A percentile compares a stretch with the other conserved stretches of the same genome.
Conservation (phyloP, 2,888 invertebrate species). For the Mycalesis mineus region DNA sequence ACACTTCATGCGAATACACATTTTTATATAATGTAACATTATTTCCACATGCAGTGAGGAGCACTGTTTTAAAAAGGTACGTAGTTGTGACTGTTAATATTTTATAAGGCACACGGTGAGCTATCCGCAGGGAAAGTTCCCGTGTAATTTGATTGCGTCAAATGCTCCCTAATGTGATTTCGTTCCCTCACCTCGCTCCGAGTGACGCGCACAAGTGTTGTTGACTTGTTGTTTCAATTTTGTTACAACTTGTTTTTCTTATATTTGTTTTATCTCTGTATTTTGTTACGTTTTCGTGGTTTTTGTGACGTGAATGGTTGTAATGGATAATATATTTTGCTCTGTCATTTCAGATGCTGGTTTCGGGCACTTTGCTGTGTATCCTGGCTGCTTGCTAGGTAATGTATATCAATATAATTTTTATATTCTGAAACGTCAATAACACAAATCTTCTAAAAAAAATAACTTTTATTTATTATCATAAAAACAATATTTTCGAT, state of each 20-base stretch:
- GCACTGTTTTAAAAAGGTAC: slow-evolving; percentile 41
- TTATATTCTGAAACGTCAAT: too few relatives aligned
- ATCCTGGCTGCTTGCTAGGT: slow-evolving; percentile 35
- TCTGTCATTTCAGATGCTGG: slow-evolving; percentile 47
- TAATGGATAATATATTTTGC: background rate
- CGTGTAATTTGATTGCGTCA: slow-evolving; percentile 59
- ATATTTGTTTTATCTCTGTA: slow-evolving; percentile 32
- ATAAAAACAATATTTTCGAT: too few relatives aligned
- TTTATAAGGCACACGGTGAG: slow-evolving; percentile 21
- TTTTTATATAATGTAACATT: slow-evolving; percentile 12
- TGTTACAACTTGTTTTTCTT: slow-evolving; percentile 54
- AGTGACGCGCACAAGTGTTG: slow-evolving; percentile 65
- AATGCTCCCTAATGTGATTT: slow-evolving; percentile 57
- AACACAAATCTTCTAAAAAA: too few relatives aligned
- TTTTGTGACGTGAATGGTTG: background rate
- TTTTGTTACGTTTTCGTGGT: background rate
- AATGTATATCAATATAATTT: slow-evolving; percentile 38
- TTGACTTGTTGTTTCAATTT: slow-evolving; percentile 68
- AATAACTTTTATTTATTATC: too few relatives aligned
- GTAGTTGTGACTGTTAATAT: slow-evolving; percentile 36
- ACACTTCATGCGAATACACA: slow-evolving; percentile 54
- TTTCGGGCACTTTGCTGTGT: background rate
- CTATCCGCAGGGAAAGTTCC: slow-evolving; percentile 34
- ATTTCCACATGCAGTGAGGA: background rate
- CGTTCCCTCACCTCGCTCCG: slow-evolving; percentile 48